Evolutionary conservation across 1,140 invertebrate species (phyloP).

Genomic region (Andricus grossulariae): DNA sequence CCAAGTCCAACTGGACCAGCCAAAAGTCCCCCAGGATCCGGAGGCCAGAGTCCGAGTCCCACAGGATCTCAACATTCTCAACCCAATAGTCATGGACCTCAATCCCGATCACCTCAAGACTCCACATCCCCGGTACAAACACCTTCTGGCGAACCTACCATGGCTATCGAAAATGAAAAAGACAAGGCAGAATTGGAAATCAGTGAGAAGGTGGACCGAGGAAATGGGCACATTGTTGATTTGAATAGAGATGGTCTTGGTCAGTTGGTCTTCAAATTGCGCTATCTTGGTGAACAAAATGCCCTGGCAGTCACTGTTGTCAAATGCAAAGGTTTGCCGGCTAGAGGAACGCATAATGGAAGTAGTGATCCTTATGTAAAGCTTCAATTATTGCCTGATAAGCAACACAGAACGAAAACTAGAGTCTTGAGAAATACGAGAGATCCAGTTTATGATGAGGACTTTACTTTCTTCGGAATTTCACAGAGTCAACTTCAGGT

Average conservation of each 20-base stretch:
- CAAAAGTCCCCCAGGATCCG: slow-evolving; percentile 76
- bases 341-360: slow-evolving; percentile 83
- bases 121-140: slow-evolving; percentile 62
- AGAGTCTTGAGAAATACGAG: slow-evolving; percentile 93
- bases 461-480: slow-evolving; percentile 97
- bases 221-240: slow-evolving; percentile 62
- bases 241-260: slow-evolving; percentile 82
- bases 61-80: slow-evolving; percentile 61
- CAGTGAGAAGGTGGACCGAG: slow-evolving; percentile 77
- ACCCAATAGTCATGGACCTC: slow-evolving; percentile 46
- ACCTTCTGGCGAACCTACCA: slow-evolving; percentile 62
- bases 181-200: slow-evolving; percentile 80
- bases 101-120: slow-evolving; percentile 60
- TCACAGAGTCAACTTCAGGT: slow-evolving; percentile 86
- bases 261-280: slow-evolving; percentile 89
- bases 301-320: slow-evolving; percentile 94
- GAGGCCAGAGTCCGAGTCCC: slow-evolving; percentile 68
- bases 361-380: slow-evolving; percentile 95
- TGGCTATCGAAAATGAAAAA: slow-evolving; percentile 73
- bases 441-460: slow-evolving; percentile 96
- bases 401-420: slow-evolving; percentile 96
- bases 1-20: slow-evolving; percentile 87
- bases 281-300: slow-evolving; percentile 92
- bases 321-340: slow-evolving; percentile 88
- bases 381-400: slow-evolving; percentile 93